phyloP scores from a whole-genome alignment of 2,888 invertebrate species.

The Aelia acuminata region DNA sequence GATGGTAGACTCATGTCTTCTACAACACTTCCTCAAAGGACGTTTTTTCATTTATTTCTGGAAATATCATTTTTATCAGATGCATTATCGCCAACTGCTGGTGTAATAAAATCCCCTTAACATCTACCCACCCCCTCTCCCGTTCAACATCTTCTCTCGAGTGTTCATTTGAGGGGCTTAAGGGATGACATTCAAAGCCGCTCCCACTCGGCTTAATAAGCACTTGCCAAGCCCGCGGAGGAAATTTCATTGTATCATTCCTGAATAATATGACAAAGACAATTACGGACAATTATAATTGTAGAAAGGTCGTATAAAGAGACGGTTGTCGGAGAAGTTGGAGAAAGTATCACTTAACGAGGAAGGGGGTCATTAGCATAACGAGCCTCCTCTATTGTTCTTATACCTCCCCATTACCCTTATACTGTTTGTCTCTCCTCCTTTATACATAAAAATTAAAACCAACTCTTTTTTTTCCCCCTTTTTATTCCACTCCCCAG shows the following conservation, averaged over 20 bases:
- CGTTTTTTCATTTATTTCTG: background rate
- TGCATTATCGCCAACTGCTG: background rate
- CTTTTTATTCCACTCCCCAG: background rate
- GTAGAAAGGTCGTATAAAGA: slow-evolving; percentile 38
- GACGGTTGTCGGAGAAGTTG: slow-evolving; percentile 11
- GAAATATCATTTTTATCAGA: background rate
- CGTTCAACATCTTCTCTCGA: background rate
- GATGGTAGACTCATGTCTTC: too few species aligned
- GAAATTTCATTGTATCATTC: slow-evolving; percentile 27
- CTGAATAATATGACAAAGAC: slow-evolving; percentile 38
- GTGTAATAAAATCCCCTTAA: background rate
- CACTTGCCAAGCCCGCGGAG: background rate
- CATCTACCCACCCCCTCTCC: background rate
- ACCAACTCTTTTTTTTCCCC: background rate
- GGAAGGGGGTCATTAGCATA: slow-evolving; percentile 34
- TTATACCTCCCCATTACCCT: slow-evolving; percentile 35
- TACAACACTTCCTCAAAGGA: too few species aligned
- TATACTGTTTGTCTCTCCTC: slow-evolving; percentile 10
- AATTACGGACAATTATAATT: slow-evolving; percentile 38
- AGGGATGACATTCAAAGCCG: slow-evolving; percentile 5
- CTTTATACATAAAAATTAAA: slow-evolving; percentile 46
- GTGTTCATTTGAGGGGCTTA: slow-evolving; percentile 28
- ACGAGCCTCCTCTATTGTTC: slow-evolving; percentile 11
- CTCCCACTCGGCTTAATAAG: background rate
- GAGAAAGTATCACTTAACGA: slow-evolving; percentile 33